Evolutionary conservation across 2,888 invertebrate genomes (phyloP).

Genomic region (Mesopsocus fuscifrons): DNA sequence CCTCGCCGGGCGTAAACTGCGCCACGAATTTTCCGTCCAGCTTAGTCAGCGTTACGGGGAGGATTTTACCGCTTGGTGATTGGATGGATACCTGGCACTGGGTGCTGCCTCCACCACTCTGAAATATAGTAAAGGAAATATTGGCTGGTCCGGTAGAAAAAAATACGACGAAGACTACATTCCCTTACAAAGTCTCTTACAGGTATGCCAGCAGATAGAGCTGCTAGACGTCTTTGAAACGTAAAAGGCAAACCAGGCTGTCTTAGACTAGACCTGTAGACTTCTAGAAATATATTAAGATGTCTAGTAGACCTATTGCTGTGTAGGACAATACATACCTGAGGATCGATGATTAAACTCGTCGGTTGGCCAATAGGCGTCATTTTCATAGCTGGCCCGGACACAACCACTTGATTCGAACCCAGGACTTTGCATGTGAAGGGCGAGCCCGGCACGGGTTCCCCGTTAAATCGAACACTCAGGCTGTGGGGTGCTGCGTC

Average conservation of each 20-base stretch:
- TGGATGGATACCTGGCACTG: constrained; percentile 39
- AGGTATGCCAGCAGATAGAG: no score
- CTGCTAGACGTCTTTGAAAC: constrained; percentile 18
- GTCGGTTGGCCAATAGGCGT: constrained; percentile 47
- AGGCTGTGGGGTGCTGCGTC: constrained; percentile 81
- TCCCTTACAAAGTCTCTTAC: no score
- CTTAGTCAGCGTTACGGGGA: constrained; percentile 48
- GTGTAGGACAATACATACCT: no score
- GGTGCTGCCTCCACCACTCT: constrained; percentile 17
- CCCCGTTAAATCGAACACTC: constrained; percentile 63
- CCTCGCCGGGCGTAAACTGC: constrained; percentile 32
- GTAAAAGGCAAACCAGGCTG: constrained; percentile 21
- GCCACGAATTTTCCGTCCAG: constrained; percentile 30
- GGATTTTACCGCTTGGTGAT: constrained; percentile 64
- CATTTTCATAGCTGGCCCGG: constrained; percentile 46
- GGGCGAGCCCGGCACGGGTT: constrained; percentile 65
- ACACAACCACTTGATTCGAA: constrained; percentile 40
- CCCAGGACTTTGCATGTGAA: constrained; percentile 72
- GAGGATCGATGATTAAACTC: constrained; percentile 35
- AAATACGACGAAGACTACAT: no score
- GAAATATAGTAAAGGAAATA: background rate
- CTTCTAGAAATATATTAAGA: no score
- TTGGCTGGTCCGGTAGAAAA: no score
- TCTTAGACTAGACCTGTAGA: no score
- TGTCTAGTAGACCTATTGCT: no score